Evolutionary conservation across 2,888 invertebrate species (phyloP), one percentile per base, ranked within the genome.

Genomic region (Terebella lapidaria): DNA sequence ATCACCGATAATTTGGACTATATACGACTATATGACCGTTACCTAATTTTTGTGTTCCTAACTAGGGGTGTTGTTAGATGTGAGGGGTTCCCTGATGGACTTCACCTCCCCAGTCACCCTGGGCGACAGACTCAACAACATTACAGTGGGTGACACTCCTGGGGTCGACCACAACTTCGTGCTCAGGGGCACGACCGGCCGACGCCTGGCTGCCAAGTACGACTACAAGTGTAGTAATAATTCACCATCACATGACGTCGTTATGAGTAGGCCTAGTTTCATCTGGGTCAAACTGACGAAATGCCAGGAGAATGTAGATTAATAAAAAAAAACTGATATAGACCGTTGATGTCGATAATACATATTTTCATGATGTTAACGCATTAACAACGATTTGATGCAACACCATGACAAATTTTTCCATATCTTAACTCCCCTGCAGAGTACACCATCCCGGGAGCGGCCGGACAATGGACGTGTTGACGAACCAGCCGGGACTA

Each of bases 401-500:
- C n/a, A n/a, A n/a, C n/a, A n/a, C n/a, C n/a, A n/a, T n/a, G n/a
- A n/a, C n/a, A n/a, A n/a, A n/a, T n/a, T n/a, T n/a, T n/a, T n/a
- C n/a, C n/a, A n/a, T n/a, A n/a, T n/a, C n/a, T n/a, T n/a, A n/a
- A n/a, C n/a, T n/a, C n/a, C n/a, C n/a, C n/a, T n/a, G n/a, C n/a
- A n/a, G n/a, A n/a, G 47, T 26, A 20, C 26, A 46, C 20, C 47
- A 57, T 28, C 29, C 29, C 15, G 20, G 2, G 10, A 24, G 28
- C n/a, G 59, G 59, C 30, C 18, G 45, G 5, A 25, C n/a, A 56
- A 75, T 94, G 58, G 90, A 91, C 76, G 85, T 93, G 0, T 88
- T 87, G 70, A 89, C 91, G 62, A 89, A 92, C 77, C 92, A 93
- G 77, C 93, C 92, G 0, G 94, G 93, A 0, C 85, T 94, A 60